These are phyloP conservation scores for Acheta domesticus DNA, from an alignment of 2,888 invertebrate species.

Conservation along the genomic window DNA sequence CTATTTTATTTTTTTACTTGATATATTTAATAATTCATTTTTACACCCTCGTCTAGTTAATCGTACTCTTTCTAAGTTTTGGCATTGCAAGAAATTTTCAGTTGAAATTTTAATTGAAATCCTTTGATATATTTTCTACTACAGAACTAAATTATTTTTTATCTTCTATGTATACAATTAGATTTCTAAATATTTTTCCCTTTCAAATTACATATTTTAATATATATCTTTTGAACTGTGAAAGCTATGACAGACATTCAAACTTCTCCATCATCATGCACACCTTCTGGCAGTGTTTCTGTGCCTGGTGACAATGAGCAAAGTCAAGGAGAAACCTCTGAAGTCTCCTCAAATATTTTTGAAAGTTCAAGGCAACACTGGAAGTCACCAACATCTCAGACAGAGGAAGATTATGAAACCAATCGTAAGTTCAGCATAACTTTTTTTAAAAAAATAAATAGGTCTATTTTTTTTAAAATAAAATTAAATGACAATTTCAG, in stretches of 20 bases:
- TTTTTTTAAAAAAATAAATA: too few relatives aligned
- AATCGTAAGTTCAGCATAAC: neutral
- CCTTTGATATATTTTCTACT: neutral
- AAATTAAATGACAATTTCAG: too few relatives aligned
- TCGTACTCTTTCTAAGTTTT: too few relatives aligned
- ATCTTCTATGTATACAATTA: neutral
- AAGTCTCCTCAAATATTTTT: neutral
- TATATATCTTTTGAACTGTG: neutral
- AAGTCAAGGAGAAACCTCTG: neutral
- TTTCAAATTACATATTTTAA: neutral
- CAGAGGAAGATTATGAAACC: neutral
- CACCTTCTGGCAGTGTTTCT: neutral
- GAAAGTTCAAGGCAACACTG: neutral
- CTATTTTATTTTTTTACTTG: too few relatives aligned
- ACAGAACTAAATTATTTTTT: neutral
- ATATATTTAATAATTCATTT: too few relatives aligned
- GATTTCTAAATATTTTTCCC: neutral
- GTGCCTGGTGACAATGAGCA: constrained; percentile 18
- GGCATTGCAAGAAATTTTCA: too few relatives aligned
- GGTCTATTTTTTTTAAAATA: too few relatives aligned
- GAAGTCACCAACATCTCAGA: neutral
- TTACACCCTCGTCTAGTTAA: too few relatives aligned
- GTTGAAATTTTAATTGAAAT: too few relatives aligned
- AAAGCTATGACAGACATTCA: neutral
- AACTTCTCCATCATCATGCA: neutral